Conservation (phyloP, 2,113 vertebrate genomes). For the Pteropus alecto region DNA sequence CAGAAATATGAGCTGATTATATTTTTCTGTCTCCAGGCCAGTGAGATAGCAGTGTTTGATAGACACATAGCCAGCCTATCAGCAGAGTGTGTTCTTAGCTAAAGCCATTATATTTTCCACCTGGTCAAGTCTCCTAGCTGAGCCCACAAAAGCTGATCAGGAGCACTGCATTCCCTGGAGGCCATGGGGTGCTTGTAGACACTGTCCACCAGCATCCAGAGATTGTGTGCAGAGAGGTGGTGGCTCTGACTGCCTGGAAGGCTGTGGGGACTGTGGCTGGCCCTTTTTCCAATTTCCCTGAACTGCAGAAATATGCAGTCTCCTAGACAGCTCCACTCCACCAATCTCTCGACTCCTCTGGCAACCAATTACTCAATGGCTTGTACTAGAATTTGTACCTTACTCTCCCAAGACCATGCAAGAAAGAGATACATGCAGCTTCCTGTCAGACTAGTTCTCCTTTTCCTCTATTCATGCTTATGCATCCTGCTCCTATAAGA, state of each 20-base stretch:
- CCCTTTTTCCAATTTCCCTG: background rate
- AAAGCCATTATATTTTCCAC: background rate
- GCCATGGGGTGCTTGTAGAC: too few relatives aligned
- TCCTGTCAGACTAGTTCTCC: background rate
- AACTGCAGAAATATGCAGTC: background rate
- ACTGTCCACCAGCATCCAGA: background rate
- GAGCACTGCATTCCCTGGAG: background rate
- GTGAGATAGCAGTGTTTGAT: background rate
- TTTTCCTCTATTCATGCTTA: background rate
- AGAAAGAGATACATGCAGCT: background rate
- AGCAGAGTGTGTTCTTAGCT: background rate
- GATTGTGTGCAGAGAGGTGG: background rate
- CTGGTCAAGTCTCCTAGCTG: background rate
- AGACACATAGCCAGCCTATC: background rate
- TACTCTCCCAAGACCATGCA: background rate
- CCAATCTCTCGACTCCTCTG: background rate
- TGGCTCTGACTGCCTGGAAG: background rate
- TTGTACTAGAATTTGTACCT: background rate
- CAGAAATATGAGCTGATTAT: background rate
- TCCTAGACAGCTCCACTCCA: background rate
- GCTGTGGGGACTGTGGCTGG: background rate
- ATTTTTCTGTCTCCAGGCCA: background rate
- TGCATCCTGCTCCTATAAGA: background rate
- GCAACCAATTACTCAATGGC: too few relatives aligned
- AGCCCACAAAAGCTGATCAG: background rate